Evolutionary conservation across 2,888 invertebrate species (phyloP).

Genomic region (Nomada fucata): DNA sequence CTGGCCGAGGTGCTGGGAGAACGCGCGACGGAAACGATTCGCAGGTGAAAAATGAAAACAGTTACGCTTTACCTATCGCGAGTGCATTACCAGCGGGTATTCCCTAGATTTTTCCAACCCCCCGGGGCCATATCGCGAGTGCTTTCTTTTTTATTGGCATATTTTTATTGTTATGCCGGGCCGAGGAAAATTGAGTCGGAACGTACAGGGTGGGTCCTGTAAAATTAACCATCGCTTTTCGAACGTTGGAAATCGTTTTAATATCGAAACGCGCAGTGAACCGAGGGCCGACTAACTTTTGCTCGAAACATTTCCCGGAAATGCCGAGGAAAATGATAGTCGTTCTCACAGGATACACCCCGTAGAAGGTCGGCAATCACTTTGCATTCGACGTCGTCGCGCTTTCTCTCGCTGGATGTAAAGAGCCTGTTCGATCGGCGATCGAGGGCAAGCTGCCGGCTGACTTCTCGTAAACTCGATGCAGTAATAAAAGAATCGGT

Average conservation of each 20-base stretch:
- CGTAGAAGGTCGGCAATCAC: conserved; percentile 30
- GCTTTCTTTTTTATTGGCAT: conserved; percentile 45
- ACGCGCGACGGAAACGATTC: conserved; percentile 4
- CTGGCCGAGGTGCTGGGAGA: neutral
- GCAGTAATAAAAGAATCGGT: conserved; percentile 54
- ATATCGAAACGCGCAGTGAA: too few species aligned
- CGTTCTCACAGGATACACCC: too few species aligned
- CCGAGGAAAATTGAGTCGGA: conserved; percentile 51
- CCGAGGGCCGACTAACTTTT: too few species aligned
- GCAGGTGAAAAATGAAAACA: conserved; percentile 24
- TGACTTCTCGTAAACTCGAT: conserved; percentile 59
- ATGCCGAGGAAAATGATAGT: too few species aligned
- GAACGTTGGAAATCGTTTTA: too few species aligned
- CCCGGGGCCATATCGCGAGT: neutral
- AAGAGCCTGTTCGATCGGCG: conserved; percentile 64
- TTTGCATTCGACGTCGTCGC: conserved; percentile 60
- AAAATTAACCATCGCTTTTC: too few species aligned
- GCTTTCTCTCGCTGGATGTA: conserved; percentile 27
- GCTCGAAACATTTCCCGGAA: too few species aligned
- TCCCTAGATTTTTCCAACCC: conserved; percentile 32
- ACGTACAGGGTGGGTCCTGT: neutral
- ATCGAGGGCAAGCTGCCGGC: conserved; percentile 47
- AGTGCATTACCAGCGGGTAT: conserved; percentile 28
- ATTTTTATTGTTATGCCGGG: conserved; percentile 61
- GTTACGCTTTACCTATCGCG: conserved; percentile 16